Evolutionary conservation across 2,888 invertebrate genomes (phyloP), one percentile per base, ranked within the genome.

Genomic region (Dolomedes plantarius): DNA sequence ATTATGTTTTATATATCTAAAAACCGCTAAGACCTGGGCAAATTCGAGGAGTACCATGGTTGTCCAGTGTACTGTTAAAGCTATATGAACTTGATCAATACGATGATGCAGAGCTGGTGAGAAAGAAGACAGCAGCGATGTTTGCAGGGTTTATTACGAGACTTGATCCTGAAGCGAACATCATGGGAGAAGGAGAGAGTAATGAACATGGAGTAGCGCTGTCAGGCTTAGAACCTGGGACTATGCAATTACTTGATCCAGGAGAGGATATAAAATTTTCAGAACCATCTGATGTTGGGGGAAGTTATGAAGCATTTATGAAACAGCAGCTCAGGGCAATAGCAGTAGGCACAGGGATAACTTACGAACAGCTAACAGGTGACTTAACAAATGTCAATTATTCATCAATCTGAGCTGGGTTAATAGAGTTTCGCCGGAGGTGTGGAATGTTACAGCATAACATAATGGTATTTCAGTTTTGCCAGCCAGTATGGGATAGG

Each of bases 181-280:
- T 46, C 46, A n/a, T 46, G 19, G 46, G 46, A 9, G 46, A 46
- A 19, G 46, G 19, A 3, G 19, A 67, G n/a, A 19, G 16, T n/a
- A 31, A 31, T n/a, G 32, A 67, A 13, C 32, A 67, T 29, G 29
- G 31, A 67, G 5, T 31, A 67, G 65, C 69, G 69, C 27, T 69
- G 31, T 39, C 39, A 39, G 39, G 39, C 39, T 39, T 39, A 39
- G 39, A 39, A 39, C 39, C 39, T 9, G 39, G 39, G 13, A 39
- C 39, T 39, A 39, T 39, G 39, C 39, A 39, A 39, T 39, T 39
- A 39, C 39, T 39, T 39, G 39, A 39, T 39, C 39, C 39, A 39
- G 39, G 39, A 9, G 39, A 39, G 39, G 39, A 39, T 13, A 39
- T 39, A 6, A 39, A 39, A 39, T 39, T 39, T 39, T 39, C 39